A percentile compares a stretch with the other conserved stretches of the same genome.
These are phyloP conservation scores for Crotalus tigris DNA, from an alignment of 2,113 vertebrate genomes.

Conservation along the genomic window DNA sequence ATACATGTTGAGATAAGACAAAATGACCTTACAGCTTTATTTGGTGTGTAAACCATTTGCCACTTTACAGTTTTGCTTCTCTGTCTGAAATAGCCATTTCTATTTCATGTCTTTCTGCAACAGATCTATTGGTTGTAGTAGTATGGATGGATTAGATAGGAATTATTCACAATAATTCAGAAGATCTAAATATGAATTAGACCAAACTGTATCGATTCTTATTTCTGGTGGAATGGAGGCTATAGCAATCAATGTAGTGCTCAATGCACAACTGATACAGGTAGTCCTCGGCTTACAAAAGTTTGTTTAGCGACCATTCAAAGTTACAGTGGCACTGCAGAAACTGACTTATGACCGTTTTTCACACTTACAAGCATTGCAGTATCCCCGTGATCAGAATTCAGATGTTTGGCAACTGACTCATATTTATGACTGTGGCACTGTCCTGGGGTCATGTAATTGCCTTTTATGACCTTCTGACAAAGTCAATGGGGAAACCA, in stretches of 20 bases:
- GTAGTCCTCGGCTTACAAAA: neutral
- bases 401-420: neutral
- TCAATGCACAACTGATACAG: neutral
- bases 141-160: neutral
- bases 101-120: neutral
- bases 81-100: neutral
- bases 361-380: neutral
- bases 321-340: neutral
- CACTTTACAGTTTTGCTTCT: neutral
- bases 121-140: neutral
- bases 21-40: neutral
- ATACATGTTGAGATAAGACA: neutral
- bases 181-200: neutral
- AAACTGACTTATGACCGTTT: neutral
- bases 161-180: neutral
- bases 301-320: neutral
- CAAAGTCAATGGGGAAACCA: neutral
- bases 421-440: neutral
- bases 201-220: neutral
- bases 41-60: neutral
- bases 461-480: neutral
- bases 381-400: neutral
- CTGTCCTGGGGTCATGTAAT: neutral
- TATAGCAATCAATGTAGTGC: neutral
- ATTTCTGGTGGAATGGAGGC: neutral